A percentile compares a stretch with the other conserved stretches of the same genome.
Evolutionary conservation across 2,888 invertebrate species (phyloP).

Genomic region (Ochlodes sylvanus): DNA sequence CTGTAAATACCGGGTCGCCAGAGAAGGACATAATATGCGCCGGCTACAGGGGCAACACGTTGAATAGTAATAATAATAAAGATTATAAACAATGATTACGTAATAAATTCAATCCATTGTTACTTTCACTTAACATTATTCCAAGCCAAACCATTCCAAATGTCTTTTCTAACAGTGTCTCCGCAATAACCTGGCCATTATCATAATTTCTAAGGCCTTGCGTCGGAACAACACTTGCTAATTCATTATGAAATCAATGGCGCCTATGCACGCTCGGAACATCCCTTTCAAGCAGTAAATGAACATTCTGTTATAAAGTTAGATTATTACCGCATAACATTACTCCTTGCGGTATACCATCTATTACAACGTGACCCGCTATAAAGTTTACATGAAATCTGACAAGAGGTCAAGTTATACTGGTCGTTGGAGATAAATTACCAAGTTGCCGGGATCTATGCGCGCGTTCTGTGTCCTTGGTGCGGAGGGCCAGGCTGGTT

Average conservation of each 20-base stretch:
- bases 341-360: conserved; percentile 64
- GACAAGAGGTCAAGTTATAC: conserved; percentile 50
- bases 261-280: conserved; percentile 35
- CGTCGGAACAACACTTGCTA: conserved; percentile 37
- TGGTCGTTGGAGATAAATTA: conserved; percentile 55
- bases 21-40: no score
- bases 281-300: conserved; percentile 47
- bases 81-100: not conserved
- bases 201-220: conserved; percentile 31
- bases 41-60: conserved; percentile 5
- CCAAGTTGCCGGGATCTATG: conserved; percentile 59
- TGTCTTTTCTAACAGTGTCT: conserved; percentile 27
- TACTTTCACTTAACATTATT: conserved; percentile 14
- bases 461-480: conserved; percentile 43
- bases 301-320: conserved; percentile 58
- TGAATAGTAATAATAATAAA: not conserved
- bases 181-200: conserved; percentile 23
- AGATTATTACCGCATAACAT: conserved; percentile 67
- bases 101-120: not conserved
- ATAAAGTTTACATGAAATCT: conserved; percentile 47
- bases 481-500: conserved; percentile 50
- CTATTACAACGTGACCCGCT: conserved; percentile 57
- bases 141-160: conserved; percentile 17
- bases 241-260: conserved; percentile 44
- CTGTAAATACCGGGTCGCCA: no score